Evolutionary conservation across 2,888 invertebrate genomes (phyloP).

Genomic region (Eristalis intricaria): DNA sequence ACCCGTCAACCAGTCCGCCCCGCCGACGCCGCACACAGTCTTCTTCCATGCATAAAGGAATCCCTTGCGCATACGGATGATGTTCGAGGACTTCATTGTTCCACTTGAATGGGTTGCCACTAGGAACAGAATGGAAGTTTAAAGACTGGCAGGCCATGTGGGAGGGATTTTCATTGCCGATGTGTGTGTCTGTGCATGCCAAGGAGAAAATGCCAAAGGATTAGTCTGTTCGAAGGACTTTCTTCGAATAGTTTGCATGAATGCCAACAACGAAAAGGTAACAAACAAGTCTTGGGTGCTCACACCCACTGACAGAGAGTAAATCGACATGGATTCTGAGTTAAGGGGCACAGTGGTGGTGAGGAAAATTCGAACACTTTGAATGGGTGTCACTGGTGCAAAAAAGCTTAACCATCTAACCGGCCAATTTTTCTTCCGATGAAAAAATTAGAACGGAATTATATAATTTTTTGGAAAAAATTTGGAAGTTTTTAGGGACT

Average conservation of each 20-base stretch:
- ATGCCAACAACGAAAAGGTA: constrained; percentile 16
- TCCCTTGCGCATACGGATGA: constrained; percentile 15
- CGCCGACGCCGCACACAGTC: neutral
- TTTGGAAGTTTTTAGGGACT: too few relatives aligned
- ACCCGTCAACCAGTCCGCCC: neutral
- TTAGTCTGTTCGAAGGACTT: constrained; percentile 15
- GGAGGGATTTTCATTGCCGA: constrained; percentile 10
- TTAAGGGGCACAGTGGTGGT: constrained; percentile 7
- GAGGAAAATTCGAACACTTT: neutral
- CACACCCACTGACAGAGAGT: constrained; percentile 9
- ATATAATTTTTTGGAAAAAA: too few relatives aligned
- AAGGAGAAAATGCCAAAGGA: constrained; percentile 52
- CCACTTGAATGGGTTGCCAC: constrained; percentile 51
- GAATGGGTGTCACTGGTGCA: too few relatives aligned
- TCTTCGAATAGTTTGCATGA: constrained; percentile 30
- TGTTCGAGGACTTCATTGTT: constrained; percentile 47
- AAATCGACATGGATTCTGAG: constrained; percentile 16
- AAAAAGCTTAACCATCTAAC: too few relatives aligned
- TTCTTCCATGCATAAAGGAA: neutral
- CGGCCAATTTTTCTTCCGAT: too few relatives aligned
- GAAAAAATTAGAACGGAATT: too few relatives aligned
- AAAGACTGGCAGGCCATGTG: neutral
- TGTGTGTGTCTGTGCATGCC: constrained; percentile 39
- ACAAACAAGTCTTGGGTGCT: neutral
- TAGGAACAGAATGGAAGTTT: constrained; percentile 37